These are phyloP conservation scores for Poecilia velifera DNA, from an alignment of 2,797 vertebrate species.

Conservation along the genomic window DNA sequence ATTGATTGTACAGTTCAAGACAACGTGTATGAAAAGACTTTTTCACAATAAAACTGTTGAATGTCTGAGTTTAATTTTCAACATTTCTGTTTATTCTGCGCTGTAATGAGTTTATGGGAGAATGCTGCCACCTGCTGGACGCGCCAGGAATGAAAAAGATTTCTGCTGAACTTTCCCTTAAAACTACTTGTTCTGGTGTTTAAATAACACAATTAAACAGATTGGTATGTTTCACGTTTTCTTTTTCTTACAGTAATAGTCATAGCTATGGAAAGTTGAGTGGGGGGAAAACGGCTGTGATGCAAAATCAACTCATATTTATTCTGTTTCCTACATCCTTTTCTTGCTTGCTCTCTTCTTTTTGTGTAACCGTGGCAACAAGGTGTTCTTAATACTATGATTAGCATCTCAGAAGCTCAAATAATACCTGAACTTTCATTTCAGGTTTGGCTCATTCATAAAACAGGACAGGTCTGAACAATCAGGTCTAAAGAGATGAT, in stretches of 20 bases:
- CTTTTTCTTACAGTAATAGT: neutral
- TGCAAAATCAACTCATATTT: neutral
- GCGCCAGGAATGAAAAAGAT: neutral
- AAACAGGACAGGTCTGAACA: neutral
- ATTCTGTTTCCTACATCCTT: neutral
- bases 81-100: neutral
- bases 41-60: conserved; percentile 79
- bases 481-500: neutral
- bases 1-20: conserved; percentile 78
- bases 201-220: neutral
- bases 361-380: neutral
- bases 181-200: neutral
- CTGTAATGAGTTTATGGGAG: neutral
- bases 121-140: conserved; percentile 40
- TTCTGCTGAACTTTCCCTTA: neutral
- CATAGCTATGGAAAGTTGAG: neutral
- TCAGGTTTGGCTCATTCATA: neutral
- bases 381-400: neutral
- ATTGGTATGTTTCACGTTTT: neutral
- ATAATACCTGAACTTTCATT: neutral
- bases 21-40: conserved; percentile 59
- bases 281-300: neutral
- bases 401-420: neutral
- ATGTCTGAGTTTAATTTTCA: conserved; percentile 50
- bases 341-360: neutral